phyloP scores from a whole-genome alignment of 1,140 invertebrate genomes.

The Drosophila tani region DNA sequence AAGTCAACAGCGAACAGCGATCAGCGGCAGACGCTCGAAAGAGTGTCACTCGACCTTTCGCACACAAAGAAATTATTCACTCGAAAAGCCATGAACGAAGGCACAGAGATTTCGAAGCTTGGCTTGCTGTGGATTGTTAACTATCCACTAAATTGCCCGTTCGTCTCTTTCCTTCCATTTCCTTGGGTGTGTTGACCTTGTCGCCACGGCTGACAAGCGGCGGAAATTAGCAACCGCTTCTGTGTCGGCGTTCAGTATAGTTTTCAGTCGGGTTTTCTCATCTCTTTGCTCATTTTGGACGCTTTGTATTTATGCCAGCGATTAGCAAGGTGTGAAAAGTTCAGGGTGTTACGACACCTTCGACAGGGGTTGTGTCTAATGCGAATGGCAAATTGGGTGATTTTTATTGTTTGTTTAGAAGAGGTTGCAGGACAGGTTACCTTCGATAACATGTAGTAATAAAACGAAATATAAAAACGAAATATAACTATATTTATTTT shows the following conservation, averaged over 20 bases:
- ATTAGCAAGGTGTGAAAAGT: conserved; percentile 79
- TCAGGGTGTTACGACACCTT: conserved; percentile 48
- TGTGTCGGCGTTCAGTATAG: conserved; percentile 53
- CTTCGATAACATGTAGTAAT: neutral
- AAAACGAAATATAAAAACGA: neutral
- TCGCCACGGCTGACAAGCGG: conserved; percentile 53
- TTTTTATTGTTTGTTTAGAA: conserved; percentile 14
- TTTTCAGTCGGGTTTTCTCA: conserved; percentile 39
- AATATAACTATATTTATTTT: neutral
- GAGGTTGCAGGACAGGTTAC: neutral
- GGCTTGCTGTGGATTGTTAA: conserved; percentile 29
- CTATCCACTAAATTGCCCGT: conserved; percentile 43
- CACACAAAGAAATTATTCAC: conserved; percentile 79
- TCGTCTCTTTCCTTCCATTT: conserved; percentile 44
- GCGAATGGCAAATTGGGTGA: conserved; percentile 21
- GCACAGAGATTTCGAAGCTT: conserved; percentile 14
- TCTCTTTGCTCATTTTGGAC: neutral
- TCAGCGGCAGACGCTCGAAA: conserved; percentile 51
- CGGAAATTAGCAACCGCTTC: conserved; percentile 78
- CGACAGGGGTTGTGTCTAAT: conserved; percentile 33
- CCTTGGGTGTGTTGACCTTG: conserved; percentile 76
- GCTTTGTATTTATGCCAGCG: conserved; percentile 52
- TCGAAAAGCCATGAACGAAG: conserved; percentile 21
- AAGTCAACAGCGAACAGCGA: neutral
- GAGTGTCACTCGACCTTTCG: conserved; percentile 80